phyloP scores from a whole-genome alignment of 2,888 invertebrate genomes.

The Buathra laborator region DNA sequence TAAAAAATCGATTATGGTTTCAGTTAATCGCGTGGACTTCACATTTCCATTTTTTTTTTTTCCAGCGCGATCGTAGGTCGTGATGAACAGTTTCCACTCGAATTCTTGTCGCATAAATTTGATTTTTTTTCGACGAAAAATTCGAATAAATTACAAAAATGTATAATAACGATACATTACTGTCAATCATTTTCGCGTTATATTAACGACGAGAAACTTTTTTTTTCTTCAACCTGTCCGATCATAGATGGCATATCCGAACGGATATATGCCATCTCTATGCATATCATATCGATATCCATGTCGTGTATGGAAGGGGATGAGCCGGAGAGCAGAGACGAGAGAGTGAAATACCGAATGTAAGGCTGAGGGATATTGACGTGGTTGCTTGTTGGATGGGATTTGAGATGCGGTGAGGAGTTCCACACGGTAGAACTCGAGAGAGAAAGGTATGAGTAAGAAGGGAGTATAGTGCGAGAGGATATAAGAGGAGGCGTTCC shows the following conservation, averaged over 20 bases:
- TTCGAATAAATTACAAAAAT: background rate
- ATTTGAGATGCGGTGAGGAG: conserved; percentile 24
- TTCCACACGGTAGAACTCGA: conserved; percentile 48
- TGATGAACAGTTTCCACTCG: no score
- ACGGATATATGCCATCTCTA: conserved; percentile 7
- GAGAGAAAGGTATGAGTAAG: conserved; percentile 48
- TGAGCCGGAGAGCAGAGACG: conserved; percentile 41
- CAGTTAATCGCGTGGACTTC: no score
- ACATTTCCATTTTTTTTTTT: no score
- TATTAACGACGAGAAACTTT: background rate
- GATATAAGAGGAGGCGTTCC: conserved; percentile 17
- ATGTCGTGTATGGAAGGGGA: conserved; percentile 46
- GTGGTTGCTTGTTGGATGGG: conserved; percentile 44
- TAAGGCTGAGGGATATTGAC: conserved; percentile 50
- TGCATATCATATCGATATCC: conserved; percentile 62
- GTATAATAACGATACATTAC: background rate
- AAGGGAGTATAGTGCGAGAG: conserved; percentile 44
- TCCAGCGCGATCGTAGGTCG: no score
- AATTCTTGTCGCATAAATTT: no score
- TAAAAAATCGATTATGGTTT: no score
- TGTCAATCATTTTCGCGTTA: background rate
- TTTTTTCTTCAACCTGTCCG: background rate
- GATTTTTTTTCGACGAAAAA: no score
- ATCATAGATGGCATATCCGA: conserved; percentile 10
- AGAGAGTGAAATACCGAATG: conserved; percentile 51